These are phyloP conservation scores for Cydia amplana DNA, from an alignment of 1,140 invertebrate species.

Conservation along the genomic window DNA sequence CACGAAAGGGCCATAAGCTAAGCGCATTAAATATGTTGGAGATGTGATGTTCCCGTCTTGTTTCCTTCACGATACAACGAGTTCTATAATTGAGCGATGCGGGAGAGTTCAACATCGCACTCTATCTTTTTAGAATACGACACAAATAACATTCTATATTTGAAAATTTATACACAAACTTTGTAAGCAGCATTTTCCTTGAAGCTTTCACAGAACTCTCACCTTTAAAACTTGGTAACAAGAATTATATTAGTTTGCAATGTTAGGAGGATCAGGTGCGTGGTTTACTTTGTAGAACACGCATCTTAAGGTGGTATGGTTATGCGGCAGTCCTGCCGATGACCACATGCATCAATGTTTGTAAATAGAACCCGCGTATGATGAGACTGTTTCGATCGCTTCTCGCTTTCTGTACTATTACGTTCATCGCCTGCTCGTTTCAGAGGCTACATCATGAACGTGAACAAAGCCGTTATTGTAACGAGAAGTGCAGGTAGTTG, in stretches of 20 bases:
- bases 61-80: constrained; percentile 64
- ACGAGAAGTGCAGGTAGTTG: constrained; percentile 35
- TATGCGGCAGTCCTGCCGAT: constrained; percentile 71
- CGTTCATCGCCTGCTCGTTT: constrained; percentile 50
- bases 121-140: constrained; percentile 79
- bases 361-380: constrained; percentile 74
- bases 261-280: constrained; percentile 49
- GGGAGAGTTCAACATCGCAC: constrained; percentile 78
- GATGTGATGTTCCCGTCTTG: constrained; percentile 50
- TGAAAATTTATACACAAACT: constrained; percentile 74
- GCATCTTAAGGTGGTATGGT: constrained; percentile 71
- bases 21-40: constrained; percentile 37
- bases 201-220: constrained; percentile 41
- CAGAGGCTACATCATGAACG: not conserved
- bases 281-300: constrained; percentile 61
- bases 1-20: constrained; percentile 52
- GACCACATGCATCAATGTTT: constrained; percentile 79
- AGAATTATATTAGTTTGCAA: constrained; percentile 43
- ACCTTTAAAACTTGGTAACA: constrained; percentile 45
- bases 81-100: constrained; percentile 78
- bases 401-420: constrained; percentile 46
- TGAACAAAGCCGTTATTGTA: constrained; percentile 47
- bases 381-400: constrained; percentile 52
- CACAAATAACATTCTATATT: constrained; percentile 80
- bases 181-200: constrained; percentile 54